Base-by-base conservation (phyloP, 2,797 vertebrate species). In the Mus spretus region DNA sequence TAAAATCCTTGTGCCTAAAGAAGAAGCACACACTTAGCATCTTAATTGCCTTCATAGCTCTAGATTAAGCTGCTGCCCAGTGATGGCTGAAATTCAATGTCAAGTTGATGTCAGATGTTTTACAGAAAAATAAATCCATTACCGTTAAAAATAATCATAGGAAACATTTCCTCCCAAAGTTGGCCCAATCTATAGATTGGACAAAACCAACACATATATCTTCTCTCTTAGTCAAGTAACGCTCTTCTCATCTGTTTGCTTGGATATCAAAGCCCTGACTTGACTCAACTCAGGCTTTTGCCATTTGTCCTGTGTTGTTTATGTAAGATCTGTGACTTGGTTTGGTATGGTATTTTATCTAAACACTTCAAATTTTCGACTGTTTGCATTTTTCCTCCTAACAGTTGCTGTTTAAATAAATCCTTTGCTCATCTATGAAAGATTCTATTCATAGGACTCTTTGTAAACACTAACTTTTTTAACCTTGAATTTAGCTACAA, bases 181-280 rank as follows among this genome's bases (percentile, higher is more conserved):
- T 81, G 57, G 44, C 90, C 63, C 28, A 77, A 75, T 40, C 11
- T 40, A 17, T 78, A n/a, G 31, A 80, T 65, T 88, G 67, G 78
- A 91, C 82, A 77, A 84, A 86, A 53, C 80, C 77, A 57, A 91
- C 70, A 22, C 47, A 28, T 3, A 3, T 77, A 50, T 59, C 85
- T 88, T 94, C 89, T 93, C 84, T 63, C n/a, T 93, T 93, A 79
- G 86, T 94, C 78, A 72, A 84, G 1, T 79, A 65, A 50, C 47
- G 78, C 90, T 20, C 77, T 94, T 97, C 55, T 28, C 47, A 34
- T 81, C 31, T 4, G 55, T 88, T 79, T 55, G 83, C 94, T 85
- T 75, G 63, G 70, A 84, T 93, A 72, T 44, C 14, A 3, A 84
- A 79, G 53, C 65, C 78, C 31, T 94, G n/a, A 44, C 67, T 53